Percentiles rank a stretch among this genome's conserved stretches.
phyloP scores from a whole-genome alignment of 2,888 invertebrate species.

The Dexiosoma caninum region DNA sequence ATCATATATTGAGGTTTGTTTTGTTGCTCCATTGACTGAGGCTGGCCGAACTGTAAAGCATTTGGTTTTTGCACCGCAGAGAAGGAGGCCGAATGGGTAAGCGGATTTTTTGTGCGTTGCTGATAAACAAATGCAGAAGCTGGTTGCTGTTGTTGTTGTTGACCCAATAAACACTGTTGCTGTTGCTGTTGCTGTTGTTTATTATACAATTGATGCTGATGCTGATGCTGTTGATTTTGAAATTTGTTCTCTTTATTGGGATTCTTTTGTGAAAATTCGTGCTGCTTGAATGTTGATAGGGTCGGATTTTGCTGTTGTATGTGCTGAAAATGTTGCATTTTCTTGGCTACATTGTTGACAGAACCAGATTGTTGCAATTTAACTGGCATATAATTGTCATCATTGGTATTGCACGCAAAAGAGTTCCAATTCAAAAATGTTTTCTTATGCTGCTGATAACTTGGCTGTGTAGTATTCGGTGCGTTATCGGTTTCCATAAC shows the following conservation, averaged over 20 bases:
- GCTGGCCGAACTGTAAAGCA: constrained; percentile 64
- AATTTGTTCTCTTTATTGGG: constrained; percentile 74
- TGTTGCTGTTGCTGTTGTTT: constrained; percentile 57
- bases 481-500: constrained; percentile 58
- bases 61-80: constrained; percentile 71
- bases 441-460: constrained; percentile 73
- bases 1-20: constrained; percentile 62
- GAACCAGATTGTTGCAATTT: constrained; percentile 68
- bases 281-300: constrained; percentile 63
- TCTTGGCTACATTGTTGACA: constrained; percentile 69
- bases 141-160: constrained; percentile 56
- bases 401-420: constrained; percentile 74
- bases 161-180: constrained; percentile 48
- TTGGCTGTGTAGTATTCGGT: constrained; percentile 64
- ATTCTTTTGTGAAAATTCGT: constrained; percentile 69
- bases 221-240: constrained; percentile 49
- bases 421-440: constrained; percentile 75
- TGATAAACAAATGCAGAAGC: constrained; percentile 57
- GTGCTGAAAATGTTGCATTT: constrained; percentile 61
- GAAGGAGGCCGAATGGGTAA: constrained; percentile 75
- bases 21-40: constrained; percentile 40
- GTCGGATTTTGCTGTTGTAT: constrained; percentile 40
- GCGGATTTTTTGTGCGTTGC: constrained; percentile 64
- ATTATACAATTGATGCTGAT: constrained; percentile 49
- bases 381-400: constrained; percentile 70